Conservation (phyloP, 2,113 vertebrate genomes). For the Phalacrocorax carbo region DNA sequence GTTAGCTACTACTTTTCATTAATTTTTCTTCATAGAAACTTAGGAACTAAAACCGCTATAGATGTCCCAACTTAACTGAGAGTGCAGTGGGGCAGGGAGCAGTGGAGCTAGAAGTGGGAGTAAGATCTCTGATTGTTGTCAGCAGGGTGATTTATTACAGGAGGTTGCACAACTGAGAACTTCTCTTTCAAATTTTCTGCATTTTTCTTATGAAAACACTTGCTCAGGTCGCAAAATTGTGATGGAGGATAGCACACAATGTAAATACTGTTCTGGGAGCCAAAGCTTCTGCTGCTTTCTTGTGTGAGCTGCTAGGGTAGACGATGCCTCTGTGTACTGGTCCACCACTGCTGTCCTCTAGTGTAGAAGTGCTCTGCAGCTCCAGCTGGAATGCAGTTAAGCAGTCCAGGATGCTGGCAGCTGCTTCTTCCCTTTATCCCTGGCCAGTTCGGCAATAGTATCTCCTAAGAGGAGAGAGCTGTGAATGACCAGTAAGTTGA, state of each 20-base stretch:
- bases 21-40: rapidly evolving
- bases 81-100: not conserved
- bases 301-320: not conserved
- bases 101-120: not conserved
- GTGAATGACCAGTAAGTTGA: not conserved
- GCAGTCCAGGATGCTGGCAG: not conserved
- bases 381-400: not conserved
- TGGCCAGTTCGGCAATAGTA: not conserved
- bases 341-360: not conserved
- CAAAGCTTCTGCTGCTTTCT: not conserved
- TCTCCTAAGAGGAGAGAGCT: not conserved
- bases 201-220: not conserved
- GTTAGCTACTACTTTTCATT: not conserved
- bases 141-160: not conserved
- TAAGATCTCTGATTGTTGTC: not conserved
- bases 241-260: not conserved
- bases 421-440: not conserved
- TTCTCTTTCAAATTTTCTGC: not conserved
- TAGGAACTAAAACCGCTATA: rapidly evolving
- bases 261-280: not conserved
- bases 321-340: not conserved
- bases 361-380: not conserved
- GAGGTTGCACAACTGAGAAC: not conserved
- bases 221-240: rapidly evolving
- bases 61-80: not conserved